phyloP scores from a whole-genome alignment of 1,140 invertebrate genomes.

The Mactra quadrangularis region DNA sequence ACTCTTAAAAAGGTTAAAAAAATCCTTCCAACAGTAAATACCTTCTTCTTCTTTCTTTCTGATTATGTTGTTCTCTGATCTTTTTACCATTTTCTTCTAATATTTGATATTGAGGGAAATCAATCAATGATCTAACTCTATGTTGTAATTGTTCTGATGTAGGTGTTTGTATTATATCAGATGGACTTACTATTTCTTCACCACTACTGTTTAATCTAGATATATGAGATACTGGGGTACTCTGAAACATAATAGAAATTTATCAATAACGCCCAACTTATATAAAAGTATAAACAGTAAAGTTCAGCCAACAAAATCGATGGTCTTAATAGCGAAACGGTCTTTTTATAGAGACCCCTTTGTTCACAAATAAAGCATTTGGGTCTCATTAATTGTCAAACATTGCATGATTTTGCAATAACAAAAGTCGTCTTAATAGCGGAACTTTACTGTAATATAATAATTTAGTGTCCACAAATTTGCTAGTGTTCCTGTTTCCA shows the following conservation, averaged over 20 bases:
- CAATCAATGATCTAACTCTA: conserved; percentile 40
- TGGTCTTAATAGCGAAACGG: too few relatives aligned
- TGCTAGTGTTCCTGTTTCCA: too few relatives aligned
- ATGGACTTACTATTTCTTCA: conserved; percentile 60
- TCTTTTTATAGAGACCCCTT: too few relatives aligned
- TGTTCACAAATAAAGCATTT: too few relatives aligned
- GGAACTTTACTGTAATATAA: too few relatives aligned
- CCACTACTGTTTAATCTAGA: conserved; percentile 68
- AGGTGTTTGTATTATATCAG: conserved; percentile 22
- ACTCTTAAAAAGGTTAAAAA: too few relatives aligned
- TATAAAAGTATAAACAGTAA: background rate
- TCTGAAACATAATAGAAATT: background rate
- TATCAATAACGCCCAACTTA: background rate
- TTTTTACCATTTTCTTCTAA: conserved; percentile 62
- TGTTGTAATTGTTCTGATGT: conserved; percentile 50
- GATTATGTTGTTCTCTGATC: conserved; percentile 79
- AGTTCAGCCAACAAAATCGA: too few relatives aligned
- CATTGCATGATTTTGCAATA: too few relatives aligned
- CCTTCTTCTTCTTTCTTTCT: conserved; percentile 82
- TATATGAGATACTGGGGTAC: background rate
- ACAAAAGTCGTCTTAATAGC: too few relatives aligned
- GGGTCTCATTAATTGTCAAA: too few relatives aligned
- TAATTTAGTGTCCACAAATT: too few relatives aligned
- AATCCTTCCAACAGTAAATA: too few relatives aligned
- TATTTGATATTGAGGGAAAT: conserved; percentile 33